A percentile compares a stretch with the other conserved stretches of the same genome.
These are phyloP conservation scores for Hartigia nigra DNA, from an alignment of 2,888 invertebrate species.

Conservation along the genomic window DNA sequence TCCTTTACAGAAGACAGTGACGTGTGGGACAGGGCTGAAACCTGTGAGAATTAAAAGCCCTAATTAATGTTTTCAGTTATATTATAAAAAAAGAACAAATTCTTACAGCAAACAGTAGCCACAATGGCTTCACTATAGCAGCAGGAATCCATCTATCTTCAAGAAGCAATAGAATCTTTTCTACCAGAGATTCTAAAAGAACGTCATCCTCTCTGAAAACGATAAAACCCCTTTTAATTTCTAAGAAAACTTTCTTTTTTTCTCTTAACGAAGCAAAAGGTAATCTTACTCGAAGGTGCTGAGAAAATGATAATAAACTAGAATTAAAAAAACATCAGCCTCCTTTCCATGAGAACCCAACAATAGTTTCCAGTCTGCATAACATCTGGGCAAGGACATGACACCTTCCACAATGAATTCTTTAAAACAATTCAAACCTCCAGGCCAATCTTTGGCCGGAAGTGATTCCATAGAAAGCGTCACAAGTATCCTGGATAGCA, in stretches of 20 bases:
- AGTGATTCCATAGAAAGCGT: constrained; percentile 9
- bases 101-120: constrained; percentile 44
- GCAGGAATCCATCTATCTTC: background rate
- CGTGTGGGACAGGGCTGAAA: constrained; percentile 29
- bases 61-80: background rate
- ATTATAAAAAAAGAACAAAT: background rate
- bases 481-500: constrained; percentile 13
- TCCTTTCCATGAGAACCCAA: background rate
- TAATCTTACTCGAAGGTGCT: constrained; percentile 36
- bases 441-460: constrained; percentile 10
- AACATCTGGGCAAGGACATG: constrained; percentile 26
- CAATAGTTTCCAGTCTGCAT: constrained; percentile 20
- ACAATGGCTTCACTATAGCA: constrained; percentile 36
- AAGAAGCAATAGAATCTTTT: background rate
- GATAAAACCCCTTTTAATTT: background rate
- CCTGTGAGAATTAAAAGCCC: constrained; percentile 13
- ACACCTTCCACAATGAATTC: constrained; percentile 32
- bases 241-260: background rate
- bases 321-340: constrained; percentile 31
- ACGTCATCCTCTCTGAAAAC: background rate
- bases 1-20: constrained; percentile 13
- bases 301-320: constrained; percentile 41
- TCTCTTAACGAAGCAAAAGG: background rate
- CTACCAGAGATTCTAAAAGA: background rate
- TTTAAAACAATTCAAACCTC: constrained; percentile 26